These are phyloP conservation scores for Sturnira hondurensis DNA, from an alignment of 2,113 vertebrate genomes.

Conservation along the genomic window DNA sequence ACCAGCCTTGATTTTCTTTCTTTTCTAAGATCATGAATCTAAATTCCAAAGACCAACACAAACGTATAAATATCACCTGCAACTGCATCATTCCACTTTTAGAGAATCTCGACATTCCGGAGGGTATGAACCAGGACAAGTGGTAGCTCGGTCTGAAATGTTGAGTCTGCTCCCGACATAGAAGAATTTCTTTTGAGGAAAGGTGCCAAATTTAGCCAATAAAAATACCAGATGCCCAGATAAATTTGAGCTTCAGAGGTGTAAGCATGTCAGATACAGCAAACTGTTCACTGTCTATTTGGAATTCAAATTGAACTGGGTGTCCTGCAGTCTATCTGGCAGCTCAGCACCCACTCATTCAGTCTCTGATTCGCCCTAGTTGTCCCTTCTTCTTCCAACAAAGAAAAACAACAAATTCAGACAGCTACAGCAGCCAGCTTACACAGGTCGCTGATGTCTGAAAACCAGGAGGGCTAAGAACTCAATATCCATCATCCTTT, in stretches of 20 bases:
- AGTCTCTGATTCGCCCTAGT: conserved; percentile 35
- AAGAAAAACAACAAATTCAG: background rate
- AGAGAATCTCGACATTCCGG: conserved; percentile 50
- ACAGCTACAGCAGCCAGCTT: conserved; percentile 14
- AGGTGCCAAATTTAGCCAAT: background rate
- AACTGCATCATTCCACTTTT: conserved; percentile 31
- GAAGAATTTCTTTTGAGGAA: conserved; percentile 1
- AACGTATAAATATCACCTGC: conserved; percentile 72
- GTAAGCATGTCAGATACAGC: background rate
- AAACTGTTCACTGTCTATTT: background rate
- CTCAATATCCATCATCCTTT: conserved; percentile 20
- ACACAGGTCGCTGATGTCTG: background rate
- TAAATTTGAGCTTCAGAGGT: background rate
- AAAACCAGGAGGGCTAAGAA: background rate
- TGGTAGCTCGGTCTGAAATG: conserved; percentile 49
- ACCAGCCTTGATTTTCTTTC: conserved; percentile 1
- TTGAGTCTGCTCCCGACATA: conserved; percentile 40
- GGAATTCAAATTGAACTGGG: background rate
- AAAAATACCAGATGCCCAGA: background rate
- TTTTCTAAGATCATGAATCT: conserved; percentile 55
- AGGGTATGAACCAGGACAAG: conserved; percentile 61
- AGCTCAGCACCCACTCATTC: conserved; percentile 21
- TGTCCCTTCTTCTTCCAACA: background rate
- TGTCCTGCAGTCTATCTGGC: background rate
- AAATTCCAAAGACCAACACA: conserved; percentile 61